A percentile compares a stretch with the other conserved stretches of the same genome.
Evolutionary conservation across 2,888 invertebrate genomes (phyloP).

Genomic region (Coremacera marginata): DNA sequence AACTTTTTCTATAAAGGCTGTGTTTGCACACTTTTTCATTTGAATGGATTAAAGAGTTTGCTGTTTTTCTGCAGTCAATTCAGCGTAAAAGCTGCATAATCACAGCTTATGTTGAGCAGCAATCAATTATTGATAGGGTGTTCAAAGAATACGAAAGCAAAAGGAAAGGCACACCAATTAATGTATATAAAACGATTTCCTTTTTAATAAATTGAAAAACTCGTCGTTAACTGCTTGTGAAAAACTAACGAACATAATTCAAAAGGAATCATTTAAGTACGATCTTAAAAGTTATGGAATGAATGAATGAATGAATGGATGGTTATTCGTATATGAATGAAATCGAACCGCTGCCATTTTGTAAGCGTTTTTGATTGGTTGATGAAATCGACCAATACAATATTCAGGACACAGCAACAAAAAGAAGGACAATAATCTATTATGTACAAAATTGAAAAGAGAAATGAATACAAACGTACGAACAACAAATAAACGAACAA

Average conservation of each 20-base stretch:
- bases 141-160: not conserved
- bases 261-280: slow-evolving; percentile 42
- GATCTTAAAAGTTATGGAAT: slow-evolving; percentile 26
- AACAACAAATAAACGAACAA: slow-evolving; percentile 30
- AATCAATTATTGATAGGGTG: not conserved
- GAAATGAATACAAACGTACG: slow-evolving; percentile 52
- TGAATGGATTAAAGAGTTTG: not conserved
- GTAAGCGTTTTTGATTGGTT: slow-evolving; percentile 69
- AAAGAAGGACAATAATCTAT: slow-evolving; percentile 65
- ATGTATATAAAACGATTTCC: not conserved
- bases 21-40: too few relatives aligned
- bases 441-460: slow-evolving; percentile 64
- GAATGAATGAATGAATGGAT: slow-evolving; percentile 45
- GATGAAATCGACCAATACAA: slow-evolving; percentile 70
- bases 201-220: not conserved
- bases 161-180: slow-evolving; percentile 1
- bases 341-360: slow-evolving; percentile 68
- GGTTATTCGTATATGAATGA: slow-evolving; percentile 44
- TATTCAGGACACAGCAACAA: slow-evolving; percentile 60
- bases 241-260: slow-evolving; percentile 19
- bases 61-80: not conserved
- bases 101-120: not conserved
- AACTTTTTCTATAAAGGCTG: too few relatives aligned
- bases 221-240: not conserved
- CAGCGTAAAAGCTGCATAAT: not conserved